These are phyloP conservation scores for Euzophera pinguis DNA, from an alignment of 2,888 invertebrate species.

Conservation along the genomic window DNA sequence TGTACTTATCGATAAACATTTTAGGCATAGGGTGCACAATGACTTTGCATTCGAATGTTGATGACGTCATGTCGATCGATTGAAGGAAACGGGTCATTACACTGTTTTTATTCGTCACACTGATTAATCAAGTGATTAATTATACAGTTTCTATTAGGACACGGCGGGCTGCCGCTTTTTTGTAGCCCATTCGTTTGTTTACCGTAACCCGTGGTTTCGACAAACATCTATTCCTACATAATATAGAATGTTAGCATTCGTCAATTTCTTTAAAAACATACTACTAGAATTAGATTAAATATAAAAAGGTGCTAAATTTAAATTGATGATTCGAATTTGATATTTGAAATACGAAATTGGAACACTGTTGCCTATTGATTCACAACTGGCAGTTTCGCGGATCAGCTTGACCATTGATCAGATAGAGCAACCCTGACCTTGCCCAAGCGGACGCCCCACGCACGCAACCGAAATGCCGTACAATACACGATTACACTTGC, in stretches of 20 bases:
- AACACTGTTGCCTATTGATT: constrained; percentile 45
- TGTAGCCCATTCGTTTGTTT: constrained; percentile 34
- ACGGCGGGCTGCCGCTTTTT: constrained; percentile 51
- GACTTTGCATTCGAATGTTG: constrained; percentile 69
- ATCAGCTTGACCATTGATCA: constrained; percentile 71
- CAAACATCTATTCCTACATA: constrained; percentile 12
- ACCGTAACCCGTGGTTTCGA: constrained; percentile 17
- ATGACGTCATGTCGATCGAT: constrained; percentile 76
- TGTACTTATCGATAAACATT: constrained; percentile 46
- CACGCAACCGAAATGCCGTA: constrained; percentile 48
- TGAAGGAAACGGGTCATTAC: constrained; percentile 76
- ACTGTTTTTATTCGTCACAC: constrained; percentile 78
- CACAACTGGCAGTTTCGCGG: constrained; percentile 44
- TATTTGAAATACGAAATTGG: constrained; percentile 25
- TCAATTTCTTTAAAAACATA: neutral
- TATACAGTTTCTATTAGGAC: constrained; percentile 70
- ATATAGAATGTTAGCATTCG: constrained; percentile 7
- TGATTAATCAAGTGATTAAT: constrained; percentile 79
- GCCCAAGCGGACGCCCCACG: constrained; percentile 59
- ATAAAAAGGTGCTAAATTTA: no score
- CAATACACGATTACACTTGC: constrained; percentile 34
- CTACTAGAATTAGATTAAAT: no score
- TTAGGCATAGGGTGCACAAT: constrained; percentile 46
- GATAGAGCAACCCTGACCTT: constrained; percentile 75
- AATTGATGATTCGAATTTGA: neutral